Evolutionary conservation across 2,797 vertebrate species (phyloP).

Genomic region (Bryconaethiops microstoma): DNA sequence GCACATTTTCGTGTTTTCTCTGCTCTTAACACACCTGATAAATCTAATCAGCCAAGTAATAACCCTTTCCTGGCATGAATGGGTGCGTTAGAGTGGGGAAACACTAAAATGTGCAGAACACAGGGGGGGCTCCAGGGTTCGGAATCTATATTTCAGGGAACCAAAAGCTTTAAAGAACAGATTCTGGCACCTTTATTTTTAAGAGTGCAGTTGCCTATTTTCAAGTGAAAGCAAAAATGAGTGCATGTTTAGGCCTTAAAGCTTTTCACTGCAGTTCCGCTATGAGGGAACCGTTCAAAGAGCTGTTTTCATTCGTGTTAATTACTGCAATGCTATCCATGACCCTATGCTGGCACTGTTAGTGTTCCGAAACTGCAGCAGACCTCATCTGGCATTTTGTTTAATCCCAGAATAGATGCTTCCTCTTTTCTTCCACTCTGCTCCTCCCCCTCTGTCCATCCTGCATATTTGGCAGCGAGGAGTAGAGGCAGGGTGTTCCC

Average conservation of each 20-base stretch:
- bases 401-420: slow-evolving; percentile 57
- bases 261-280: not conserved
- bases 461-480: slow-evolving; percentile 43
- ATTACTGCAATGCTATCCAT: slow-evolving; percentile 37
- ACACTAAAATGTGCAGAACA: too few species aligned
- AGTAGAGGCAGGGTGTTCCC: slow-evolving; percentile 44
- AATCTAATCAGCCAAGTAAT: too few species aligned
- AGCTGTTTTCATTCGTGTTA: slow-evolving; percentile 28
- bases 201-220: not conserved
- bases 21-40: too few species aligned
- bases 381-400: slow-evolving; percentile 49
- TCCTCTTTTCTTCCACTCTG: slow-evolving; percentile 44
- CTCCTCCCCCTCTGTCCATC: slow-evolving; percentile 22
- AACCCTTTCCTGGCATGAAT: too few species aligned
- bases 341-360: slow-evolving; percentile 41
- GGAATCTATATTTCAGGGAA: too few species aligned
- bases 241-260: not conserved
- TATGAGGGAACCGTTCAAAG: not conserved
- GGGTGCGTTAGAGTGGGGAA: too few species aligned
- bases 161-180: not conserved
- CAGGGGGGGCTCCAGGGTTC: too few species aligned
- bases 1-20: too few species aligned
- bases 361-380: slow-evolving; percentile 44
- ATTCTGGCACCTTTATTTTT: not conserved
- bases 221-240: not conserved